Percentiles rank a stretch among this genome's conserved stretches.
These are phyloP conservation scores for Cranoglanis bouderius DNA, from an alignment of 2,113 vertebrate genomes.

Conservation along the genomic window DNA sequence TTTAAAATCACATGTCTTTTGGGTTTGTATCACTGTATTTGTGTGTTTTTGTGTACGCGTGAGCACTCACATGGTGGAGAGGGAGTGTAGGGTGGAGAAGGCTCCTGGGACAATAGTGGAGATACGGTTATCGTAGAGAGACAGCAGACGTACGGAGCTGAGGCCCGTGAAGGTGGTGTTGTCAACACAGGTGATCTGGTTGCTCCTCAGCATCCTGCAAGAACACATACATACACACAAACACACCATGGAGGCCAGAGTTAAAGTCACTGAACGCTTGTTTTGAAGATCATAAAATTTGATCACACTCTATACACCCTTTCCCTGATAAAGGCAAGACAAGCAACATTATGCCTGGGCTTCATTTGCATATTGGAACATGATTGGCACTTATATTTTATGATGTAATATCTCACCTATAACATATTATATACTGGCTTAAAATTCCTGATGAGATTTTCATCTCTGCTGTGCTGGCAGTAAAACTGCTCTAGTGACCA, in stretches of 20 bases:
- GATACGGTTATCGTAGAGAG: constrained; percentile 95
- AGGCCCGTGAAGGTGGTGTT: constrained; percentile 93
- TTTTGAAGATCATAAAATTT: background rate
- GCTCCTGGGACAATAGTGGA: constrained; percentile 91
- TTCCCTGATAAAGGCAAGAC: background rate
- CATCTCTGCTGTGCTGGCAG: constrained; percentile 1
- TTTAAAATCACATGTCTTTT: background rate
- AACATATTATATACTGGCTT: background rate
- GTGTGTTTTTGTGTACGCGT: background rate
- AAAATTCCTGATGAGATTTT: background rate
- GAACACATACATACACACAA: constrained; percentile 18
- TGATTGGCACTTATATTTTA: background rate
- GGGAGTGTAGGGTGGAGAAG: constrained; percentile 91
- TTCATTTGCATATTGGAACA: background rate
- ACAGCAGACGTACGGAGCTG: constrained; percentile 92
- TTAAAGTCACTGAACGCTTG: background rate
- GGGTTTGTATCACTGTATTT: background rate
- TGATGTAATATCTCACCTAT: background rate
- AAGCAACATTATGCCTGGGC: background rate
- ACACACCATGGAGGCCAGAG: background rate
- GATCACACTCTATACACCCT: background rate
- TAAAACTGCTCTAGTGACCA: background rate
- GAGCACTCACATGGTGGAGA: constrained; percentile 94
- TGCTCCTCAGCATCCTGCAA: constrained; percentile 92
- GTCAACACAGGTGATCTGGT: constrained; percentile 92